Evolutionary conservation across 2,113 vertebrate species (phyloP), one percentile per base, ranked within the genome.

Genomic region (Verasper variegatus): DNA sequence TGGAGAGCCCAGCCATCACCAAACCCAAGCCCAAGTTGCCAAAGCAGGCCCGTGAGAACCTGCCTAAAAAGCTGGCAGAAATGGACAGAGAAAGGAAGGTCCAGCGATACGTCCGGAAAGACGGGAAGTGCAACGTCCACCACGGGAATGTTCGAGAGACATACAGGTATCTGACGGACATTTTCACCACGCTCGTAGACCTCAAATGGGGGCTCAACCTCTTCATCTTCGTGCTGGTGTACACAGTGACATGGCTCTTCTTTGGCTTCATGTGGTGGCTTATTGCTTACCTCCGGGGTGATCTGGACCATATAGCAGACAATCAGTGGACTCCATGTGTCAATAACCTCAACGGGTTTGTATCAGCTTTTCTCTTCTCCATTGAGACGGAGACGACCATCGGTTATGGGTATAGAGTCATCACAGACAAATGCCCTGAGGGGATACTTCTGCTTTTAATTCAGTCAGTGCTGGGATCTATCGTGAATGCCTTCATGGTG

Each of bases 191-290:
- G 0, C 87, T 99, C 65, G 98, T 99, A 1, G 98, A 99, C 88
- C 96, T 99, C 63, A 98, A 99, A 89, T 99, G 98, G 98, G 93
- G 97, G 76, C 97, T 99, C 91, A 99, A 99, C 91, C 95, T 99
- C 85, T 86, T 99, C 80, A 98, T 99, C 84, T 99, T 99, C 13
- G 97, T 99, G 86, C 86, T 99, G 95, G 98, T 99, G 66, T 99
- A 99, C 94, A 99, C 98, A 0, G 96, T 97, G 71, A 99, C 98
- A 0, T 99, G 98, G 98, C 96, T 99, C 45, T 97, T 99, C 87
- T 99, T 99, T 57, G 98, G 98, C 86, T 95, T 99, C 92, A 97
- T 97, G 93, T 99, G 98, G 98, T 99, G 98, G 98, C 91, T 99
- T n/a, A 99, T 99, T 3, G 98, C 98, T 0, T 99, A 99, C 83